Conservation (phyloP, 2,113 vertebrate species). For the Microcebus jonahi region DNA sequence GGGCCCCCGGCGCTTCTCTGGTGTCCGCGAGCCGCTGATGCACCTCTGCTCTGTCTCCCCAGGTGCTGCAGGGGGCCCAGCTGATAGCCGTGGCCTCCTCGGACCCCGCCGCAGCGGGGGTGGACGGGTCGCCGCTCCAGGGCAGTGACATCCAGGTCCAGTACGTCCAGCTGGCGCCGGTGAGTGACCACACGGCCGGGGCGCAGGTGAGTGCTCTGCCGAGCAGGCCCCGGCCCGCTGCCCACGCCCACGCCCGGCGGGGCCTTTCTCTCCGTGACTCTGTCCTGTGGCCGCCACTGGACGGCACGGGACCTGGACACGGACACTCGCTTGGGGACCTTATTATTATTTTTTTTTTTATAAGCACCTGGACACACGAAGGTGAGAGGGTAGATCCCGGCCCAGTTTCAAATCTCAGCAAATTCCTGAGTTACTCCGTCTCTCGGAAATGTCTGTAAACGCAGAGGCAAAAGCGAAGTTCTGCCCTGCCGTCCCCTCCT, state of each 20-base stretch:
- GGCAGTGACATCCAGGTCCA: conserved; percentile 98
- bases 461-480: background rate
- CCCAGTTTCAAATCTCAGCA: background rate
- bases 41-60: background rate
- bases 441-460: background rate
- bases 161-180: conserved; percentile 96
- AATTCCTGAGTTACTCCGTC: background rate
- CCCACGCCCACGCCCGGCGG: background rate
- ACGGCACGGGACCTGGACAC: rapidly evolving
- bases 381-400: background rate
- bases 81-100: conserved; percentile 97
- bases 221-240: too few relatives aligned
- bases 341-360: background rate
- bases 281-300: rapidly evolving
- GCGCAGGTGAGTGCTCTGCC: conserved; percentile 88
- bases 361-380: background rate
- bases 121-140: conserved; percentile 94
- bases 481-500: background rate
- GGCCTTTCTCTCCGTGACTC: background rate
- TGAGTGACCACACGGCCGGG: conserved; percentile 90
- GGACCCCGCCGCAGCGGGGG: conserved; percentile 89
- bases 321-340: too few relatives aligned
- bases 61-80: conserved; percentile 97
- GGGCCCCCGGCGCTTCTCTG: rapidly evolving
- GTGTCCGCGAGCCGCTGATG: background rate